Percentiles rank a stretch among this genome's conserved stretches.
Evolutionary conservation across 2,888 invertebrate species (phyloP).

Genomic region (Macropis europaea): DNA sequence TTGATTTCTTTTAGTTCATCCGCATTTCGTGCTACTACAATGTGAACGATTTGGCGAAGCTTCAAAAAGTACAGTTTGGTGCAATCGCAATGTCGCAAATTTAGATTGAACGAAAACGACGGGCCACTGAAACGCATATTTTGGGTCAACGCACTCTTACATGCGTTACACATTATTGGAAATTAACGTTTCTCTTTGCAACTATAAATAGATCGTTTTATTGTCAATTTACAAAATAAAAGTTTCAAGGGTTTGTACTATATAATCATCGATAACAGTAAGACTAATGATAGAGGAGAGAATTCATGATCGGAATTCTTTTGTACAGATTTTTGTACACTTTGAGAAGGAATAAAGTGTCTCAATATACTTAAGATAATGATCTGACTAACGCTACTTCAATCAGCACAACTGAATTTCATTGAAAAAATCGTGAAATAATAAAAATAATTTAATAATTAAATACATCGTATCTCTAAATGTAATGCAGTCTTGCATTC

Average conservation of each 20-base stretch:
- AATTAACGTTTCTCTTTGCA: not conserved
- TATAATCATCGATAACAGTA: slow-evolving; percentile 7
- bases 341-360: not conserved
- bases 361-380: not conserved
- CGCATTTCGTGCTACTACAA: not conserved
- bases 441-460: slow-evolving; percentile 41
- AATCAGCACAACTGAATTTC: slow-evolving; percentile 9
- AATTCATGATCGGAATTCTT: not conserved
- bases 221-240: slow-evolving; percentile 41
- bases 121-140: not conserved
- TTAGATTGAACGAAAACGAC: slow-evolving; percentile 26
- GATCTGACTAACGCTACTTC: not conserved
- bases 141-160: slow-evolving; percentile 11
- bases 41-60: slow-evolving; percentile 42
- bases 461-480: slow-evolving; percentile 29
- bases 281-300: not conserved
- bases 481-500: slow-evolving; percentile 38
- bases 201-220: slow-evolving; percentile 18
- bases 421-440: slow-evolving; percentile 14
- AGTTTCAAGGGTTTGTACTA: slow-evolving; percentile 15
- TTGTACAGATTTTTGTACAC: slow-evolving; percentile 31
- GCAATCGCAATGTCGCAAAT: slow-evolving; percentile 46
- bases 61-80: slow-evolving; percentile 25
- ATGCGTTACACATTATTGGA: not conserved
- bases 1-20: not conserved